phyloP scores from a whole-genome alignment of 37 sponge, comb jelly and placozoan genomes.

The Ianthella basta region DNA sequence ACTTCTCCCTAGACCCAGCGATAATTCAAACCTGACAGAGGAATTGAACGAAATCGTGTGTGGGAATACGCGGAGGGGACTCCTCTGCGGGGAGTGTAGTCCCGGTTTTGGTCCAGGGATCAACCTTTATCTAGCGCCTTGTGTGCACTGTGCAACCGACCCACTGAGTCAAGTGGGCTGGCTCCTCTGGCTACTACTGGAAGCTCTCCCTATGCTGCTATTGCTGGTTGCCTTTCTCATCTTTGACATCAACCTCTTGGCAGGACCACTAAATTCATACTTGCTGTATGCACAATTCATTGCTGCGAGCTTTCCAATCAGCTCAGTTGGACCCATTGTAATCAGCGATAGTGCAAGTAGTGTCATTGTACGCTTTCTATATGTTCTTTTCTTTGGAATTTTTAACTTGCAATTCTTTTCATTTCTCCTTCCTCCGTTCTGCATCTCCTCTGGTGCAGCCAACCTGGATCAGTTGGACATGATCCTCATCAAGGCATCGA shows the following conservation, averaged over 20 bases:
- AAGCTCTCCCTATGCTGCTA: neutral
- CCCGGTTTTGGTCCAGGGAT: slow-evolving; percentile 9
- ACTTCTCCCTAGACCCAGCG: neutral
- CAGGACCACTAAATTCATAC: slow-evolving; percentile 18
- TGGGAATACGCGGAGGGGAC: slow-evolving; percentile 8
- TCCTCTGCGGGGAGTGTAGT: slow-evolving; percentile 11
- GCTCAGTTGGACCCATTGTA: neutral
- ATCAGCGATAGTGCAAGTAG: neutral
- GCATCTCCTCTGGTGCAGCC: neutral
- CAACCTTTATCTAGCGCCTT: slow-evolving; percentile 16
- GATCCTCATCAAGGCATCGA: neutral
- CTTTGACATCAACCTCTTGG: slow-evolving; percentile 1
- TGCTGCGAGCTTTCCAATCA: neutral
- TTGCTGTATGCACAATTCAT: slow-evolving; percentile 8
- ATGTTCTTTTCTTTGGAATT: neutral
- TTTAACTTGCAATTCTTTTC: slow-evolving; percentile 23
- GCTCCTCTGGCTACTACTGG: slow-evolving; percentile 17
- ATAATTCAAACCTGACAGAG: neutral
- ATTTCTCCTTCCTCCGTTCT: slow-evolving; percentile 2
- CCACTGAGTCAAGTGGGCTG: slow-evolving; percentile 27
- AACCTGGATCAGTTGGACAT: slow-evolving; percentile 1
- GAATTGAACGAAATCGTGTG: neutral
- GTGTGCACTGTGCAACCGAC: slow-evolving; percentile 22
- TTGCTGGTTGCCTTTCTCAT: neutral
- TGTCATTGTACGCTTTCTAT: neutral